Conservation (phyloP, 1,140 invertebrate species). For the Probaryconus sp. region DNA sequence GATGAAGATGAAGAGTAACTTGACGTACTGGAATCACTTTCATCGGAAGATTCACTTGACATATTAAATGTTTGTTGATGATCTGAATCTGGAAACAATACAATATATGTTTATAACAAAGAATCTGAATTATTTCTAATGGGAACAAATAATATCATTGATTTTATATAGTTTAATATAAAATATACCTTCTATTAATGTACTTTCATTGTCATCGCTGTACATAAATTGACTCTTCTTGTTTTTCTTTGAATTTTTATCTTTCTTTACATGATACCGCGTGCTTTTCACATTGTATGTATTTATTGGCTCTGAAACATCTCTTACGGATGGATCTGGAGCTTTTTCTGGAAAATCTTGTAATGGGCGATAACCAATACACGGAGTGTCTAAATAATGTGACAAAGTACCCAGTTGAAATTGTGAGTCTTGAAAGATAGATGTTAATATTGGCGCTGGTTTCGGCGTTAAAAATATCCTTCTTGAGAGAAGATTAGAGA, state of each 20-base stretch:
- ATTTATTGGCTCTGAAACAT: slow-evolving; percentile 81
- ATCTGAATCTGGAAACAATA: slow-evolving; percentile 67
- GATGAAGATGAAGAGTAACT: slow-evolving; percentile 59
- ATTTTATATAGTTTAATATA: too few relatives aligned
- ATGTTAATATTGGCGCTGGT: slow-evolving; percentile 91
- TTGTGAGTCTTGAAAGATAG: slow-evolving; percentile 81
- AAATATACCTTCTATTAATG: slow-evolving; percentile 63
- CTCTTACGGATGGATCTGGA: slow-evolving; percentile 87
- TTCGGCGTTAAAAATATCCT: slow-evolving; percentile 94
- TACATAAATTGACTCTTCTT: slow-evolving; percentile 71
- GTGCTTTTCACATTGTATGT: slow-evolving; percentile 46
- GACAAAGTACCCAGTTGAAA: slow-evolving; percentile 97
- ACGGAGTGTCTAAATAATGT: slow-evolving; percentile 93
- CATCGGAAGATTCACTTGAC: slow-evolving; percentile 68
- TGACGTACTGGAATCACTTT: slow-evolving; percentile 65
- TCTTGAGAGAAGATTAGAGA: slow-evolving; percentile 86
- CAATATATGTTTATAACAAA: slow-evolving; percentile 6
- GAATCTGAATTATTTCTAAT: too few relatives aligned
- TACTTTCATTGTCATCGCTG: slow-evolving; percentile 70
- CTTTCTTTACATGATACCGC: slow-evolving; percentile 63
- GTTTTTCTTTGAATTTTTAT: slow-evolving; percentile 71
- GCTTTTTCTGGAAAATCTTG: slow-evolving; percentile 89
- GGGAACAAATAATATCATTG: too few relatives aligned
- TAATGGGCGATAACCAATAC: slow-evolving; percentile 92
- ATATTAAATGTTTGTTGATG: slow-evolving; percentile 68